phyloP scores from a whole-genome alignment of 2,113 vertebrate species.

The Romanogobio albipinnatus region DNA sequence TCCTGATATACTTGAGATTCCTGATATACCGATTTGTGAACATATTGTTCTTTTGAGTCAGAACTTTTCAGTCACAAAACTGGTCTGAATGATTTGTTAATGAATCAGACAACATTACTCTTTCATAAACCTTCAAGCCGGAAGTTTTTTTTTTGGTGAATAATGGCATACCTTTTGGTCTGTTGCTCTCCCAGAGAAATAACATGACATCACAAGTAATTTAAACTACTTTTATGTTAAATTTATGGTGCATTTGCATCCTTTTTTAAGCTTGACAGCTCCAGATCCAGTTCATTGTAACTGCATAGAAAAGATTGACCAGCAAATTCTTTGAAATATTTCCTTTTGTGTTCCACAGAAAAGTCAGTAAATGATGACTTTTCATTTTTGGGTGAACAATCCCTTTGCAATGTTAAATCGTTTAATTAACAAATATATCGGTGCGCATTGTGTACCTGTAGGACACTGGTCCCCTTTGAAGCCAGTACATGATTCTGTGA shows the following conservation, averaged over 20 bases:
- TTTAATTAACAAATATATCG: background rate
- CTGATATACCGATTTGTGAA: background rate
- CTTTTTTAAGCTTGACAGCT: no score
- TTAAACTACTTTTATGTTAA: background rate
- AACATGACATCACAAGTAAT: background rate
- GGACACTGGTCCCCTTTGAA: slow-evolving; percentile 65
- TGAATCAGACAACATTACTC: background rate
- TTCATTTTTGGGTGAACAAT: background rate
- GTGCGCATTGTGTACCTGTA: slow-evolving; percentile 42
- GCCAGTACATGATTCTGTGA: slow-evolving; percentile 50
- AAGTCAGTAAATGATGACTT: background rate
- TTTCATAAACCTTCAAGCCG: no score
- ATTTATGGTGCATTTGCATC: no score
- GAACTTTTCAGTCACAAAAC: background rate
- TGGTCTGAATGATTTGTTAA: background rate
- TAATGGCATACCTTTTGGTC: background rate
- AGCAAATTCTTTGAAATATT: no score
- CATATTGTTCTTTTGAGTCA: background rate
- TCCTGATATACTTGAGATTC: background rate
- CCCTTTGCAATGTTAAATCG: background rate
- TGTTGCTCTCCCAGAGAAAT: background rate
- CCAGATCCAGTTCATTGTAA: no score
- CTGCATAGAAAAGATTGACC: no score
- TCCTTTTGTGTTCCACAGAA: background rate
- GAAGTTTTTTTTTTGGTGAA: background rate